Percentiles rank a stretch among this genome's conserved stretches.
Conservation (phyloP, 2,888 invertebrate genomes). For the Halictus quadricinctus region DNA sequence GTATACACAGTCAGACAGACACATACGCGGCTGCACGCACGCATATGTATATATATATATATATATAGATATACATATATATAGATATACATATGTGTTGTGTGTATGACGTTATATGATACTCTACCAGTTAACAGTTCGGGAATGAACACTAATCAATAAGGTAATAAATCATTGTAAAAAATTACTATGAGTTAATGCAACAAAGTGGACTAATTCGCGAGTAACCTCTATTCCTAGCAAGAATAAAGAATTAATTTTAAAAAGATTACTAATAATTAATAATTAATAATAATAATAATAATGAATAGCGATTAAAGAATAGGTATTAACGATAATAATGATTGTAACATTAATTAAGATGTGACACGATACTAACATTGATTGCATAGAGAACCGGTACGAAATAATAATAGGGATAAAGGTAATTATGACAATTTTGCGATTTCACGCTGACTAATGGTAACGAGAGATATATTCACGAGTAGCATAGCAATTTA, state of each 20-base stretch:
- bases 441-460: slow-evolving; percentile 51
- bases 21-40: not conserved
- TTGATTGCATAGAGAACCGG: slow-evolving; percentile 38
- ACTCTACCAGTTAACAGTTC: slow-evolving; percentile 39
- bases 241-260: slow-evolving; percentile 61
- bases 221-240: slow-evolving; percentile 68
- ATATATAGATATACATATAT: not conserved
- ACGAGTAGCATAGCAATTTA: slow-evolving; percentile 52
- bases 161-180: slow-evolving; percentile 50
- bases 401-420: slow-evolving; percentile 45
- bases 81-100: not conserved
- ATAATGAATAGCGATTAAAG: slow-evolving; percentile 45
- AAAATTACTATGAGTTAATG: slow-evolving; percentile 51
- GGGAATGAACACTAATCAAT: slow-evolving; percentile 43
- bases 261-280: slow-evolving; percentile 43
- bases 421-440: slow-evolving; percentile 50
- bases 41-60: not conserved
- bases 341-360: slow-evolving; percentile 50
- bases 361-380: slow-evolving; percentile 36
- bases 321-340: slow-evolving; percentile 58
- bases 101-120: slow-evolving; percentile 35
- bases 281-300: slow-evolving; percentile 34
- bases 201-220: slow-evolving; percentile 64
- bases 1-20: not conserved
- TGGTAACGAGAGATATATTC: slow-evolving; percentile 49